A percentile compares a stretch with the other conserved stretches of the same genome.
Conservation (phyloP, 2,888 invertebrate species). For the Daptonema setosum region DNA sequence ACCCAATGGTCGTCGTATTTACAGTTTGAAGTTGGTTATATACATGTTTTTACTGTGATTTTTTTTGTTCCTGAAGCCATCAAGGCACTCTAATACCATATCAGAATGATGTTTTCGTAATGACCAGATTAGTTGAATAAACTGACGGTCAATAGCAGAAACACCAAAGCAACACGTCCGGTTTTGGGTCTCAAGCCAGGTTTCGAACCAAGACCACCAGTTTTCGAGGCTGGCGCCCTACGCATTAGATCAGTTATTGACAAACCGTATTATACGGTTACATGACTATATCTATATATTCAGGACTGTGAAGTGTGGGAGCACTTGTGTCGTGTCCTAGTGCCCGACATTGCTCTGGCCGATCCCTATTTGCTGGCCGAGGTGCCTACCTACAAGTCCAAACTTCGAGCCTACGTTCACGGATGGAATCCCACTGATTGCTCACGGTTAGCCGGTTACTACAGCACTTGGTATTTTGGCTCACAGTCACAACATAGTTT, state of each 20-base stretch:
- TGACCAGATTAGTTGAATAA: too few relatives aligned
- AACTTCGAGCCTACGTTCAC: constrained; percentile 71
- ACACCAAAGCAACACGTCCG: too few relatives aligned
- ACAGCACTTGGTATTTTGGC: too few relatives aligned
- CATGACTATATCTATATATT: neutral
- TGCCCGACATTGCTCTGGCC: constrained; percentile 56
- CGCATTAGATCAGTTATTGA: too few relatives aligned
- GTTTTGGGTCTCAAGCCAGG: too few relatives aligned
- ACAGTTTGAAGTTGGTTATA: constrained; percentile 44
- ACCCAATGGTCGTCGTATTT: constrained; percentile 73
- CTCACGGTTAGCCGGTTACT: constrained; percentile 37
- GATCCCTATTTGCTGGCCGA: constrained; percentile 73
- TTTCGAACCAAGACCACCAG: too few relatives aligned
- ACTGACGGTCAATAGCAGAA: too few relatives aligned
- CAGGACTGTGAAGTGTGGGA: constrained; percentile 79
- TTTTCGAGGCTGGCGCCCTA: too few relatives aligned
- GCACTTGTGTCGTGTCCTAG: constrained; percentile 57
- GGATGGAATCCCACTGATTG: constrained; percentile 95
- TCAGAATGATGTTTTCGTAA: too few relatives aligned
- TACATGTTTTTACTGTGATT: neutral
- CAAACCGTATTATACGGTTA: neutral
- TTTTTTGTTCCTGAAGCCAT: neutral
- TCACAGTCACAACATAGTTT: too few relatives aligned
- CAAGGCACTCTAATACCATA: too few relatives aligned
- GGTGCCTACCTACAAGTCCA: constrained; percentile 70